A percentile compares a stretch with the other conserved stretches of the same genome.
Conservation (phyloP, 2,113 vertebrate species). For the Erythrocebus patas region DNA sequence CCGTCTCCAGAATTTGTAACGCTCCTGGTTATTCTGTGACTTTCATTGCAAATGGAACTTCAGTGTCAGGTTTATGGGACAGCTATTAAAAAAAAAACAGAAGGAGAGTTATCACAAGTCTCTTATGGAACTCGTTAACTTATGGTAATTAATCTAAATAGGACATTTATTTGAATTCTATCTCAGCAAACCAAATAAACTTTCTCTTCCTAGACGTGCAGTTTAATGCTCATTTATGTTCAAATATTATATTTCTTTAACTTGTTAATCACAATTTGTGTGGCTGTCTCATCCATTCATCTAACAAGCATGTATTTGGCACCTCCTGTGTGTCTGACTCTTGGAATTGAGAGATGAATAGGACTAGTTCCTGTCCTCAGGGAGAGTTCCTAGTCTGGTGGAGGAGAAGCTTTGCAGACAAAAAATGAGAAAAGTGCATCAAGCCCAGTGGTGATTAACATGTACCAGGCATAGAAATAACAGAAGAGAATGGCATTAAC, state of each 20-base stretch:
- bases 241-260: background rate
- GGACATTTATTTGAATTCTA: constrained; percentile 44
- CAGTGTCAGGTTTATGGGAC: background rate
- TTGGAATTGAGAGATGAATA: background rate
- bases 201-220: background rate
- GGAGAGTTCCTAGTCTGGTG: background rate
- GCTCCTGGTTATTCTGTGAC: background rate
- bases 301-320: background rate
- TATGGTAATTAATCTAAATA: constrained; percentile 49
- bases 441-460: background rate
- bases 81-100: constrained; percentile 13
- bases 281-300: background rate
- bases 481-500: background rate
- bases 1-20: background rate
- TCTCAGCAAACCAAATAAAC: constrained; percentile 17
- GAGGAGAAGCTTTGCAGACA: background rate
- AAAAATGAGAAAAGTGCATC: background rate
- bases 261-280: background rate
- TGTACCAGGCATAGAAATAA: background rate
- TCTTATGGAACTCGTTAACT: constrained; percentile 41
- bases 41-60: constrained; percentile 27
- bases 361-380: background rate
- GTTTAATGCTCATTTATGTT: background rate
- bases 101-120: constrained; percentile 8
- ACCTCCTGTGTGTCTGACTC: background rate